phyloP scores from a whole-genome alignment of 2,888 invertebrate genomes.

The Hipparchia semele region DNA sequence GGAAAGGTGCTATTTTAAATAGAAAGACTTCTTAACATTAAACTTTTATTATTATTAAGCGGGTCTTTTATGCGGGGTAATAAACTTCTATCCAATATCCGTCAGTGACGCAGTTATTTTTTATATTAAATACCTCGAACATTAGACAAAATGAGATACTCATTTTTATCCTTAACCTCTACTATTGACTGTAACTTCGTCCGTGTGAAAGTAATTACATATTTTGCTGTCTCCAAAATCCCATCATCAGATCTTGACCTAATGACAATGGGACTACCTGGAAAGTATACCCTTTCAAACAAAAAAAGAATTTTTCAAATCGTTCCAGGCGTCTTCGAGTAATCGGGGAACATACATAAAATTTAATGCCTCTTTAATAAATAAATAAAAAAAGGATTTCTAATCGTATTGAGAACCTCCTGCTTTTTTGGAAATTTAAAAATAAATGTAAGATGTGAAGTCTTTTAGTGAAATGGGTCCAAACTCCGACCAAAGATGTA shows the following conservation, averaged over 20 bases:
- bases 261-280: too few relatives aligned
- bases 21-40: not conserved
- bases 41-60: not conserved
- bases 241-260: too few relatives aligned
- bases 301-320: too few relatives aligned
- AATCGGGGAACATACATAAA: too few relatives aligned
- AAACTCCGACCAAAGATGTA: not conserved
- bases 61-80: slow-evolving; percentile 1
- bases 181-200: too few relatives aligned
- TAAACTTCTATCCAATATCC: slow-evolving; percentile 1
- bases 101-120: not conserved
- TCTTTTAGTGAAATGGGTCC: not conserved
- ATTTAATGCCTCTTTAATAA: too few relatives aligned
- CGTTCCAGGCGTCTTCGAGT: too few relatives aligned
- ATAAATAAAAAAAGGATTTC: too few relatives aligned
- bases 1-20: not conserved
- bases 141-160: not conserved
- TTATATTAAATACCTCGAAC: not conserved
- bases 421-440: not conserved
- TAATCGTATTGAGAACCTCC: not conserved
- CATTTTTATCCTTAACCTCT: too few relatives aligned
- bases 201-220: too few relatives aligned
- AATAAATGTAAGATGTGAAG: not conserved
- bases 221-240: too few relatives aligned
- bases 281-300: too few relatives aligned